Base-by-base conservation (phyloP, 2,888 invertebrate species). In the Cistogaster globosa region DNA sequence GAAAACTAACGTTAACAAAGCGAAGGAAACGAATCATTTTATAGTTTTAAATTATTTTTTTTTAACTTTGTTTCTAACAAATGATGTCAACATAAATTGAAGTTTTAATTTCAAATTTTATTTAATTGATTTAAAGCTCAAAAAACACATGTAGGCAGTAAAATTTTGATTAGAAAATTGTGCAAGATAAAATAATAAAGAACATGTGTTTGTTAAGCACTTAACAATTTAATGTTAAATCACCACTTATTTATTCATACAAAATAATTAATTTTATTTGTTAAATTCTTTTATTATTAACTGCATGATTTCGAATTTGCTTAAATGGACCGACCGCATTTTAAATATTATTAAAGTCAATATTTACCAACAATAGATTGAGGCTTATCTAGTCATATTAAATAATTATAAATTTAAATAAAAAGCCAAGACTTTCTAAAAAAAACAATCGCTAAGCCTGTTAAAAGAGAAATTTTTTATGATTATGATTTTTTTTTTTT, bases 101-200 rank as follows among this genome's bases (percentile, higher is more conserved):
- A 7, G 8, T 32, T 32, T 32, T 32, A 7, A 32, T 32, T 32
- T 32, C 32, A 7, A 32, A 32, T 5, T 32, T 60, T 60, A 18
- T 36, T 18, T 36, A 71, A 72, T 58, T 72, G 20, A 60, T 60
- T 62, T 60, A 32, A 48, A 60, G 18, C 7, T 36, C n/a, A 48
- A 26, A 48, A 20, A 65, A 32, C 22, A 58, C 14, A 7, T 32
- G 32, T 42, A 42, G 57, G 60, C 32, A 32, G 32, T 32, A 32
- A 32, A 32, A 32, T 5, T 32, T 32, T 32, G 8, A 32, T 32
- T 32, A 32, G 6, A 32, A 32, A 32, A 32, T 32, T 11, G n/a
- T 32, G 20, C 12, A 22, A 26, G 8, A 6, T 6, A 32, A 6
- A 32, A 32, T 26, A 2, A 7, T 38, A 4, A 71, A 20, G 32